Evolutionary conservation across 2,797 vertebrate genomes (phyloP).

Genomic region (Sebastes melanostomus): DNA sequence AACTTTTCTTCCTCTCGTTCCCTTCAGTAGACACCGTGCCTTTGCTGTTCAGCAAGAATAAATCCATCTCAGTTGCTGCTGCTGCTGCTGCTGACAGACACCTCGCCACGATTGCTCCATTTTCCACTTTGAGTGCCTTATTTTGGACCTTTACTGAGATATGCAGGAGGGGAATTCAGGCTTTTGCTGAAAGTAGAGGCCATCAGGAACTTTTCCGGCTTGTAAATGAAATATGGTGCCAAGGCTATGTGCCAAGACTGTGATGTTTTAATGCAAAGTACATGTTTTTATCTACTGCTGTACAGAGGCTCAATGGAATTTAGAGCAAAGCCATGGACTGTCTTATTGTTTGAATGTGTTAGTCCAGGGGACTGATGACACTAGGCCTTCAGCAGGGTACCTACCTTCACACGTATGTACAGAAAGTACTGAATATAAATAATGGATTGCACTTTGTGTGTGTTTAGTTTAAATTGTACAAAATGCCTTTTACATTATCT

Average conservation of each 20-base stretch:
- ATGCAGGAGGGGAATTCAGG: not conserved
- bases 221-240: conserved; percentile 46
- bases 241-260: conserved; percentile 37
- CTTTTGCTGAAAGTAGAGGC: conserved; percentile 16
- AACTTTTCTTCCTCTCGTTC: not conserved
- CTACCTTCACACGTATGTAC: conserved; percentile 14
- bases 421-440: conserved; percentile 27
- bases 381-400: conserved; percentile 14
- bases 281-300: conserved; percentile 33
- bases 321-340: conserved; percentile 42
- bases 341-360: conserved; percentile 41
- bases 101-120: conserved; percentile 25
- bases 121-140: conserved; percentile 55
- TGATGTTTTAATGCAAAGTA: conserved; percentile 37
- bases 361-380: conserved; percentile 34
- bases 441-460: conserved; percentile 29
- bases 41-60: conserved; percentile 9
- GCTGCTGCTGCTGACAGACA: conserved; percentile 27
- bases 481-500: conserved; percentile 35
- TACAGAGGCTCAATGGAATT: conserved; percentile 25
- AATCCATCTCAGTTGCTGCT: conserved; percentile 10
- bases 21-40: conserved; percentile 35
- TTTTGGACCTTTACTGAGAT: conserved; percentile 36
- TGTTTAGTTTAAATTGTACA: conserved; percentile 42
- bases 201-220: conserved; percentile 29